Evolutionary conservation across 2,797 vertebrate genomes (phyloP).

Genomic region (Arctocebus calabarensis): DNA sequence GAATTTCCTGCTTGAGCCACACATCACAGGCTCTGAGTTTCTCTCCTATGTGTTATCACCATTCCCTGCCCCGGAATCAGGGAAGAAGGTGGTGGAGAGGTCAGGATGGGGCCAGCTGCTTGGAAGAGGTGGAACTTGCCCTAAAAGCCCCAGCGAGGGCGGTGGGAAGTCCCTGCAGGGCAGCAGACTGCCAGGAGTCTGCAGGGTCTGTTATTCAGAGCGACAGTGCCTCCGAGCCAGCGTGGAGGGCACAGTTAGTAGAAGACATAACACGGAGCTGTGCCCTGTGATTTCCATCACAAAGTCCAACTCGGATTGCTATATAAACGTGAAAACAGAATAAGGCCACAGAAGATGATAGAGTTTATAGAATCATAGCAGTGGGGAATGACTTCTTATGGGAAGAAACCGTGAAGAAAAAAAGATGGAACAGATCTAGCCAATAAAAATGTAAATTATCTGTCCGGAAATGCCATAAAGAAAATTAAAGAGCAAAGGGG

Average conservation of each 20-base stretch:
- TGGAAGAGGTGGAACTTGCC: background rate
- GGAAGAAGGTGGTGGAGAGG: background rate
- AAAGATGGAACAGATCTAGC: background rate
- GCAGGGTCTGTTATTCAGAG: background rate
- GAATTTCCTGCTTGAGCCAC: rapidly evolving
- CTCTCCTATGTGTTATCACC: background rate
- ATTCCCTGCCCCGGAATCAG: background rate
- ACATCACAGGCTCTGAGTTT: background rate
- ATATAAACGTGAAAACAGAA: background rate
- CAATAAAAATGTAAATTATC: conserved; percentile 76
- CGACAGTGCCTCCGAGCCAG: background rate
- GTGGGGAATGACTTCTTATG: conserved; percentile 15
- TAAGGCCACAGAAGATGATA: background rate
- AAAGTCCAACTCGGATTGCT: background rate
- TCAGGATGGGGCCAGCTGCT: background rate
- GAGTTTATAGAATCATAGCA: background rate
- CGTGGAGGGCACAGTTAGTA: background rate
- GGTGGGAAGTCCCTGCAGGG: background rate
- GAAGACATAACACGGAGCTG: background rate
- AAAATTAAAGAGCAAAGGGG: conserved; percentile 51
- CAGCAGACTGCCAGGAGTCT: background rate
- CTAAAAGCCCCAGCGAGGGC: background rate
- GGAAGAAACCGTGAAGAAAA: conserved; percentile 64
- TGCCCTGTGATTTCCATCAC: background rate
- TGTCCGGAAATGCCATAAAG: conserved; percentile 52